Percentiles rank a stretch among this genome's conserved stretches.
phyloP scores from a whole-genome alignment of 1,140 invertebrate genomes.

The Zaprionus gabonicus region DNA sequence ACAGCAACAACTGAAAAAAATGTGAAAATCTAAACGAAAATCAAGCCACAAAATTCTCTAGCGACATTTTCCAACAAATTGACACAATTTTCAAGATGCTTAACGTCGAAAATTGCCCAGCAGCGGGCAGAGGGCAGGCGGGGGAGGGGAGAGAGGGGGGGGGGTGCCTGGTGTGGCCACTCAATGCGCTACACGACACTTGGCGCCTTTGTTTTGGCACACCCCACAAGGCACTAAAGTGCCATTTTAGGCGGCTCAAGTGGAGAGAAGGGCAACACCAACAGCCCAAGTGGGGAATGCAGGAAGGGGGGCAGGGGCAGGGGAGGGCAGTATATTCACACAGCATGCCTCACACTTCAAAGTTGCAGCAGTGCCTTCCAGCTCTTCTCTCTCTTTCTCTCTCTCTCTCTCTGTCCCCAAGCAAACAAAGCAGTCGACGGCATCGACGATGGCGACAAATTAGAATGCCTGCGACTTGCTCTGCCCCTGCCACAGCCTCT shows the following conservation, averaged over 20 bases:
- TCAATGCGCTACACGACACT: constrained; percentile 76
- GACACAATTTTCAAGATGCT: constrained; percentile 83
- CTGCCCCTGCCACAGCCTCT: background rate
- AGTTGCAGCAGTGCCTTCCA: constrained; percentile 55
- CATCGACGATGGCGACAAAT: constrained; percentile 71
- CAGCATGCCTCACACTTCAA: constrained; percentile 54
- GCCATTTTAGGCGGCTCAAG: constrained; percentile 83
- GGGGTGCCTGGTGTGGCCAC: constrained; percentile 57
- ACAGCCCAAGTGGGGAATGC: constrained; percentile 24
- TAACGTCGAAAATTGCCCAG: constrained; percentile 64
- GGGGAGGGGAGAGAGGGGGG: background rate
- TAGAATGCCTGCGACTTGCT: constrained; percentile 61
- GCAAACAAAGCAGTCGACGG: constrained; percentile 36
- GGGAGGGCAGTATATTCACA: background rate
- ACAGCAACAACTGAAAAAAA: constrained; percentile 5
- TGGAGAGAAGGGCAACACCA: constrained; percentile 49
- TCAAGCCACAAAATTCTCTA: constrained; percentile 73
- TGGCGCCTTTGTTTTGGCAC: constrained; percentile 80
- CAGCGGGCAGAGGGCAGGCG: constrained; percentile 4
- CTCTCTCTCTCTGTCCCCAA: background rate
- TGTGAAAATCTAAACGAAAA: constrained; percentile 60
- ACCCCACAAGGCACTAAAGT: constrained; percentile 83
- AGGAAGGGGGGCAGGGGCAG: background rate
- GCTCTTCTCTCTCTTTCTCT: background rate
- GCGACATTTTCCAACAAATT: constrained; percentile 81